A percentile compares a stretch with the other conserved stretches of the same genome.
phyloP scores from a whole-genome alignment of 1,140 invertebrate species.

The Listronotus bonariensis region DNA sequence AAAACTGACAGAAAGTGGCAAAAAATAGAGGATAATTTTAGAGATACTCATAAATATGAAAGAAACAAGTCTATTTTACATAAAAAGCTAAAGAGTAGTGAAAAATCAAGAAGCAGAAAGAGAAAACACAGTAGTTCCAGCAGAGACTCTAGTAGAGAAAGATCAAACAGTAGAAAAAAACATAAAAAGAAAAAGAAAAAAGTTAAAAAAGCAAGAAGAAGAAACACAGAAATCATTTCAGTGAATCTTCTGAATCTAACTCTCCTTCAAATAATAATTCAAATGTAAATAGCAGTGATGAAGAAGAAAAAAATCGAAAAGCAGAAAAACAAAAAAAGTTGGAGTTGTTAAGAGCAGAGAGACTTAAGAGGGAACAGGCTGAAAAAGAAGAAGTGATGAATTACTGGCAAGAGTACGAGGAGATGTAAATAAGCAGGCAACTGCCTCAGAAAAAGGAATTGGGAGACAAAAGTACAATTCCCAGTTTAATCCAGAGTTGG shows the following conservation, averaged over 20 bases:
- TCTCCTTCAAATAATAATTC: no score
- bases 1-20: constrained; percentile 58
- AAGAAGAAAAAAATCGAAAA: constrained; percentile 45
- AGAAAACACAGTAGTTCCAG: neutral
- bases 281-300: constrained; percentile 6
- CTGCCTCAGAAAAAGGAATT: constrained; percentile 47
- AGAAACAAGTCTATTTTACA: constrained; percentile 21
- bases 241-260: constrained; percentile 26
- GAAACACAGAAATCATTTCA: constrained; percentile 38
- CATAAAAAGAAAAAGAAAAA: constrained; percentile 21
- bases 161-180: constrained; percentile 14
- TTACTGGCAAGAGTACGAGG: constrained; percentile 70
- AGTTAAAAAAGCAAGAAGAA: constrained; percentile 6
- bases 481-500: constrained; percentile 89
- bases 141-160: constrained; percentile 9
- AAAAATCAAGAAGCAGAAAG: constrained; percentile 24
- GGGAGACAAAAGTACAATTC: constrained; percentile 85
- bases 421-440: constrained; percentile 50
- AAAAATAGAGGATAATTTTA: constrained; percentile 7
- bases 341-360: constrained; percentile 76
- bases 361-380: constrained; percentile 76
- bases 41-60: constrained; percentile 39
- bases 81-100: neutral
- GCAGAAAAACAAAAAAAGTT: constrained; percentile 62
- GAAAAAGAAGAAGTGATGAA: constrained; percentile 73